These are phyloP conservation scores for Oikopleura dioica DNA, from an alignment of 23 tunicate species.

Conservation along the genomic window DNA sequence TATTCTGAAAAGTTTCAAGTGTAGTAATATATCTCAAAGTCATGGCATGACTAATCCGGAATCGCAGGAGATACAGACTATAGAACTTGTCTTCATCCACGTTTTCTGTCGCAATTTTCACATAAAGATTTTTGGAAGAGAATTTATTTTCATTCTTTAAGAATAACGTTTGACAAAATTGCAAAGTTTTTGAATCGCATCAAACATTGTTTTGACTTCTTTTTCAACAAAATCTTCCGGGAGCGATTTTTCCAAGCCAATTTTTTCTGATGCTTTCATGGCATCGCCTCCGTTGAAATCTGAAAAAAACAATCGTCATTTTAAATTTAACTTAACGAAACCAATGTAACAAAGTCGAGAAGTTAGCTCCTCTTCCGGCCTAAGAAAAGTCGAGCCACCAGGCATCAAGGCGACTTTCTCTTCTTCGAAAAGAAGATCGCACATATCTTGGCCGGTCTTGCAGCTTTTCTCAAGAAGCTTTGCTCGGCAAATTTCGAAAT, in stretches of 20 bases:
- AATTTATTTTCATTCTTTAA: too few species aligned
- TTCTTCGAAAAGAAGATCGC: constrained; percentile 36
- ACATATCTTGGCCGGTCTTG: constrained; percentile 45
- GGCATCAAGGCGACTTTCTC: constrained; percentile 59
- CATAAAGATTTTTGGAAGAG: too few species aligned
- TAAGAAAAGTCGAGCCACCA: constrained; percentile 64
- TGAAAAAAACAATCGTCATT: background rate
- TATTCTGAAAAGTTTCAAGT: too few species aligned
- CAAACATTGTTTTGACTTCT: background rate
- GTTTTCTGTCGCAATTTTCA: too few species aligned
- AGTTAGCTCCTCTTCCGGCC: constrained; percentile 20
- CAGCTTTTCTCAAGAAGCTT: constrained; percentile 20
- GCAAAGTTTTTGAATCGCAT: background rate
- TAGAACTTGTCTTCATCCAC: too few species aligned
- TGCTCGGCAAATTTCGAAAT: constrained; percentile 37
- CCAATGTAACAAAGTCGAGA: constrained; percentile 68
- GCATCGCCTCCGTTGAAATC: constrained; percentile 4
- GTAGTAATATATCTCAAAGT: too few species aligned
- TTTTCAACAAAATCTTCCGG: constrained; percentile 28
- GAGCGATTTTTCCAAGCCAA: constrained; percentile 20
- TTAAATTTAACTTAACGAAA: constrained; percentile 23
- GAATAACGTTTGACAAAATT: background rate
- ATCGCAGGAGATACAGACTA: too few species aligned
- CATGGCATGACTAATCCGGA: too few species aligned
- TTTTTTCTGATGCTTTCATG: constrained; percentile 22